phyloP scores from a whole-genome alignment of 2,888 invertebrate species.

The Drosophila fungiperda region DNA sequence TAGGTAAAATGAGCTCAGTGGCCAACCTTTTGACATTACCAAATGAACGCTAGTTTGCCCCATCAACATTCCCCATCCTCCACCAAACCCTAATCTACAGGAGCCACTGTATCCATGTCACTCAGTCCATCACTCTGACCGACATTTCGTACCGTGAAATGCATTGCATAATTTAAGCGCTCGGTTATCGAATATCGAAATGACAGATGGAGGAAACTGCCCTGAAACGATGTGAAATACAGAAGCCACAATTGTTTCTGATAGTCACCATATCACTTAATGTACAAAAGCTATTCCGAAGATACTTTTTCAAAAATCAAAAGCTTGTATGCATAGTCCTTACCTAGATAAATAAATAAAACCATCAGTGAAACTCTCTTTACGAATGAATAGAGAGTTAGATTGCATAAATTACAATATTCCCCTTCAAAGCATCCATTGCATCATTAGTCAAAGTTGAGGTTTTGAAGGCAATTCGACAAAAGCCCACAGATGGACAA shows the following conservation, averaged over 20 bases:
- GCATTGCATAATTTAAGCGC: conserved; percentile 21
- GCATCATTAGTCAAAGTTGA: not conserved
- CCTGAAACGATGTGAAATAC: not conserved
- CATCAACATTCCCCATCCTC: not conserved
- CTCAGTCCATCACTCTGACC: conserved; percentile 23
- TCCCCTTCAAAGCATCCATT: not conserved
- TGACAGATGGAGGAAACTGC: not conserved
- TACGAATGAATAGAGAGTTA: not conserved
- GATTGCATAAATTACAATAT: not conserved
- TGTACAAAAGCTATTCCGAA: not conserved
- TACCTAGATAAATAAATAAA: not conserved
- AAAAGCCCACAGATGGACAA: not conserved
- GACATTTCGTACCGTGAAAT: not conserved
- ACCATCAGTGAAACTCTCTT: no score
- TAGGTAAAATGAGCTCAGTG: conserved; percentile 59
- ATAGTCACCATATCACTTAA: not conserved
- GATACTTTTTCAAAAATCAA: not conserved
- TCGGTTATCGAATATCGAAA: conserved; percentile 7
- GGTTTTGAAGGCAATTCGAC: not conserved
- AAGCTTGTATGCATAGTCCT: not conserved
- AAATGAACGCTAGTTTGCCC: conserved; percentile 22
- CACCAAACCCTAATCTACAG: not conserved
- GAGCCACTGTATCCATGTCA: conserved; percentile 15
- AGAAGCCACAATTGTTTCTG: not conserved
- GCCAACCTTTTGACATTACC: conserved; percentile 59